Base-by-base conservation (phyloP, 2,888 invertebrate species). In the Gari tellinella region DNA sequence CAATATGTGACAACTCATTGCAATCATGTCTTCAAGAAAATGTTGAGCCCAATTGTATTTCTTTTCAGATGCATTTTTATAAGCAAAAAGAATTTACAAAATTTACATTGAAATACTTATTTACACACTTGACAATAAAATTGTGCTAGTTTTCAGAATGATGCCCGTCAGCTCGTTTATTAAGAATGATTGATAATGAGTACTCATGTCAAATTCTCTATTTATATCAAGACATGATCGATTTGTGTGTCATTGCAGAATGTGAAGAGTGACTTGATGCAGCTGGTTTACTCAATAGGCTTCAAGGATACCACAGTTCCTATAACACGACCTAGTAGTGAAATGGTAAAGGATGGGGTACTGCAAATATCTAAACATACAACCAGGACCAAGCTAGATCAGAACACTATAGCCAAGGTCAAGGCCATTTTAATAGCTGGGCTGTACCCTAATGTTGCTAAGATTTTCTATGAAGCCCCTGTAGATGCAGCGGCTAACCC, bases 381-480 rank as follows among this genome's bases (percentile, higher is more conserved):
- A 48, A 65, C 58, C 10, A 62, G 55, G 31, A 73, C 65, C 60
- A 80, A 85, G 26, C 76, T 89, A 26, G 84, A 85, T 49, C 58
- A 46, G 10, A 78, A 74, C 23, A 77, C 80, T 31, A 73, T 86
- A 37, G 83, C 89, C 31, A 82, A 89, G 72, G 78, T 91, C 19
- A 90, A 90, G 74, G 97, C 97, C 2, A 94, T 98, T 10, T 94
- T 98, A 49, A 95, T 96, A 64, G 96, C 97, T 14, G 96, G 97
- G 15, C 93, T 98, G 12, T 98, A 97, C 93, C 98, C 98, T 0
- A 97, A 98, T 90, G 94, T 98, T 63, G 90, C 89, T 31, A 80
- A 77, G 74, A 75, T 86, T 14, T 82, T 70, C 12, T 84, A 82
- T 38, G 77, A 74, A 21, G 82, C 82, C 19, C 80, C 85, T 48